Evolutionary conservation across 92 coral and sea anemone species (phyloP), one percentile per base, ranked within the genome.

Genomic region (Actinostola sp.): DNA sequence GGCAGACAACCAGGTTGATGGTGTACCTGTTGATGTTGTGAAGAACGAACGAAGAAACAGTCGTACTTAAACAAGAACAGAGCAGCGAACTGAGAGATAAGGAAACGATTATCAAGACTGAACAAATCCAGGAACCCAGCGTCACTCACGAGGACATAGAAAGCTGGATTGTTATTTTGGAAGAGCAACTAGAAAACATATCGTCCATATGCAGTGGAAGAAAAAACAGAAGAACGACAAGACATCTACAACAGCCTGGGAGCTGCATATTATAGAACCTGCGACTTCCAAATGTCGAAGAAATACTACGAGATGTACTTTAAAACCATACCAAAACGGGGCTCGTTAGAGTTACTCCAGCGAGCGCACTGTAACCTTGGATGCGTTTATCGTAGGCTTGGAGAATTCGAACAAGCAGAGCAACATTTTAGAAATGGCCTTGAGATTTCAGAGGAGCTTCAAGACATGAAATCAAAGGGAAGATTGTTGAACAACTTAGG

Each of bases 291-390:
- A 69, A 75, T 30, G 69, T 84, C 96, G 1, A 78, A 62, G 21
- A 63, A 75, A 26, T 82, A 82, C 50, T 90, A 78, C 63, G 87
- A 86, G 57, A 81, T 82, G 64, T 77, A 90, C 63, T 71, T 82
- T 26, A 77, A 83, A 31, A 25, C 63, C 9, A 68, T 86, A 25
- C 77, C 67, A 67, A 72, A 77, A 43, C 32, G 46, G 4, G 76
- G 66, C 16, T 82, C 92, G 5, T 33, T 63, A 13, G 36, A 61
- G 13, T 76, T 58, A 60, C 56, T 90, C 59, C 96, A 90, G 67
- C 58, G 92, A 45, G 96, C 96, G 3, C 82, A 90, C 61, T 90
- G 92, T 62, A 83, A 90, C 61, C 86, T 90, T 36, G 96, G 96
- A 29, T 90, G 96, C 45, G 92, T 86, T 20, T 70, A 74, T 45